Conservation (phyloP, 2,113 vertebrate genomes). For the Xenus cinereus region DNA sequence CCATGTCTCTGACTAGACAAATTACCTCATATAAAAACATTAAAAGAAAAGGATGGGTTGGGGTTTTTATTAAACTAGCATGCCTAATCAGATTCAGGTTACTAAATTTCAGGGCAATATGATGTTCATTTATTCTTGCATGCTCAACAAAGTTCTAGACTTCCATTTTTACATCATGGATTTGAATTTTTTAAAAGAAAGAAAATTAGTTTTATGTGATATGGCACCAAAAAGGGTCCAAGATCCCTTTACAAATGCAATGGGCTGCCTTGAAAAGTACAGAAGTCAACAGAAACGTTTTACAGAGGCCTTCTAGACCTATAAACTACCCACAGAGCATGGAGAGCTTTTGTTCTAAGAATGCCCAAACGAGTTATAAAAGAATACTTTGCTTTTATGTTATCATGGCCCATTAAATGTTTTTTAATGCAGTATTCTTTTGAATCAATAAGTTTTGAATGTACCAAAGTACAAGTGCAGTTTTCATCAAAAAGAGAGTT, state of each 20-base stretch:
- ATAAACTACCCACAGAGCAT: constrained; percentile 2
- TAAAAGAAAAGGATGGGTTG: background rate
- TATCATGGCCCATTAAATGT: constrained; percentile 57
- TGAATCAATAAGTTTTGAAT: constrained; percentile 50
- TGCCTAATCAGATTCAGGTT: background rate
- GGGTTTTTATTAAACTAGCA: background rate
- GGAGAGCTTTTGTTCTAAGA: constrained; percentile 32
- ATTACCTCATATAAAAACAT: background rate
- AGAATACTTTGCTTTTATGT: constrained; percentile 65
- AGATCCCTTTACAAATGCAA: background rate
- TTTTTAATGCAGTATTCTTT: constrained; percentile 59
- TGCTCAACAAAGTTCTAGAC: background rate
- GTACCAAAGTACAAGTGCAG: background rate
- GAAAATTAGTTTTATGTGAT: background rate
- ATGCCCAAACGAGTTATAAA: constrained; percentile 50
- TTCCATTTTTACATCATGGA: background rate
- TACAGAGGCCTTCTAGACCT: background rate
- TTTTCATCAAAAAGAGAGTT: background rate
- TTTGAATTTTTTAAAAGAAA: background rate
- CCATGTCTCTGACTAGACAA: background rate
- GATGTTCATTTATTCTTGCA: background rate
- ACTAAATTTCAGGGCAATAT: background rate
- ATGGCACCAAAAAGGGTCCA: background rate
- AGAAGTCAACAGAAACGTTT: constrained; percentile 31
- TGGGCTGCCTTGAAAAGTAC: background rate